Conservation (phyloP, 2,797 vertebrate species). For the Ptychobarbus kaznakovi region DNA sequence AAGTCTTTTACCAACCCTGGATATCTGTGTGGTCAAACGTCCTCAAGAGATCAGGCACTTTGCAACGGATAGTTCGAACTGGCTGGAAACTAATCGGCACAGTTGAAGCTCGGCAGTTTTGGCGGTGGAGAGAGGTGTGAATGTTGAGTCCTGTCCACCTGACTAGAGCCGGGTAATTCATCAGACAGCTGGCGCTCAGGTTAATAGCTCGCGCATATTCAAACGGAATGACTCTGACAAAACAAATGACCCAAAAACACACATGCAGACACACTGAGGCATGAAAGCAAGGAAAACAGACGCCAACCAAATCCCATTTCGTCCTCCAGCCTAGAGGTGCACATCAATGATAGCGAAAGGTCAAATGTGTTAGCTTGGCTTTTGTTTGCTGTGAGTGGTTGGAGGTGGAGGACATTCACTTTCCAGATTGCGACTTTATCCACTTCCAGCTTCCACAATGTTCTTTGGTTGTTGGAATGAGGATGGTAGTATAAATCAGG, state of each 20-base stretch:
- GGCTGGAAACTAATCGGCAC: background rate
- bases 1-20: background rate
- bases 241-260: slow-evolving; percentile 71
- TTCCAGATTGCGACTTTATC: slow-evolving; percentile 36
- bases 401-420: slow-evolving; percentile 31
- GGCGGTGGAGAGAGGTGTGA: slow-evolving; percentile 42
- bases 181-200: slow-evolving; percentile 57
- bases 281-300: slow-evolving; percentile 60
- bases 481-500: slow-evolving; percentile 7
- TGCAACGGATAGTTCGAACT: background rate
- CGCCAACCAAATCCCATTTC: slow-evolving; percentile 54
- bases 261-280: slow-evolving; percentile 58
- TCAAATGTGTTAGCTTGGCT: slow-evolving; percentile 57
- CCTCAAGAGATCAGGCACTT: background rate
- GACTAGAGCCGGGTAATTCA: slow-evolving; percentile 46
- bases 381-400: slow-evolving; percentile 49
- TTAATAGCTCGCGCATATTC: slow-evolving; percentile 55
- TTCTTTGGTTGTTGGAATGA: background rate
- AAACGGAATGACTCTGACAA: slow-evolving; percentile 63
- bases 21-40: background rate
- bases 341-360: slow-evolving; percentile 53
- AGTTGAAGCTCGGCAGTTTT: background rate
- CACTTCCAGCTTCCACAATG: background rate
- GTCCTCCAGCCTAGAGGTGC: slow-evolving; percentile 50
- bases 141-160: slow-evolving; percentile 38